phyloP scores from a whole-genome alignment of 2,888 invertebrate species.

The Phortica okadai region DNA sequence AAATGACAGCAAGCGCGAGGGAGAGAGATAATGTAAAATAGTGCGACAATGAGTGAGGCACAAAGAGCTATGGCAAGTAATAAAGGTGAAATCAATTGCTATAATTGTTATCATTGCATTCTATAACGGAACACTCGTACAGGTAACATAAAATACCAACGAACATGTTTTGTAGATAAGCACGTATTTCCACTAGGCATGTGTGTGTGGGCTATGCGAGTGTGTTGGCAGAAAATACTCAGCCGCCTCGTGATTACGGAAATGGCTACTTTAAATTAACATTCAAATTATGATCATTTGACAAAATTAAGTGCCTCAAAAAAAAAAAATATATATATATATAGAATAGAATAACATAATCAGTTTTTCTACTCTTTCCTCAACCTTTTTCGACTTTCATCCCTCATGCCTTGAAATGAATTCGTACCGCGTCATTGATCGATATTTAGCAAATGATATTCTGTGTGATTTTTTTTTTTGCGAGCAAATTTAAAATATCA shows the following conservation, averaged over 20 bases:
- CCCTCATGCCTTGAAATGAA: background rate
- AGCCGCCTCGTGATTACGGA: background rate
- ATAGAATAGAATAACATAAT: background rate
- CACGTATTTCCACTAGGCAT: background rate
- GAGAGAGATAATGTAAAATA: slow-evolving; percentile 28
- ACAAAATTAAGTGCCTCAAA: background rate
- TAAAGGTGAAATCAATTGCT: slow-evolving; percentile 58
- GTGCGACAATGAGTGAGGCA: background rate
- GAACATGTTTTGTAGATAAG: slow-evolving; percentile 9
- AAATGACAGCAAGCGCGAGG: background rate
- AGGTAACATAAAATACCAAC: slow-evolving; percentile 15
- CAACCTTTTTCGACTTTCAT: background rate
- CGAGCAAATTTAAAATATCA: slow-evolving; percentile 12
- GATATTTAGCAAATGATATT: background rate
- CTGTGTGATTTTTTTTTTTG: background rate
- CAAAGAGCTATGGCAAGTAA: slow-evolving; percentile 1
- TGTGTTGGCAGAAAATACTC: background rate
- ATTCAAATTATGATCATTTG: background rate
- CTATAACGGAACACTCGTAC: slow-evolving; percentile 57
- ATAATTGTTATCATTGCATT: slow-evolving; percentile 56
- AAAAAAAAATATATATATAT: background rate
- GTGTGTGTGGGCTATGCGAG: background rate
- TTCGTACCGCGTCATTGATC: too few species aligned
- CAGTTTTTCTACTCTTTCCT: background rate
- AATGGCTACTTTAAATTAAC: background rate